Conservation (phyloP, 2,888 invertebrate genomes). For the Philhelius pedissequus region DNA sequence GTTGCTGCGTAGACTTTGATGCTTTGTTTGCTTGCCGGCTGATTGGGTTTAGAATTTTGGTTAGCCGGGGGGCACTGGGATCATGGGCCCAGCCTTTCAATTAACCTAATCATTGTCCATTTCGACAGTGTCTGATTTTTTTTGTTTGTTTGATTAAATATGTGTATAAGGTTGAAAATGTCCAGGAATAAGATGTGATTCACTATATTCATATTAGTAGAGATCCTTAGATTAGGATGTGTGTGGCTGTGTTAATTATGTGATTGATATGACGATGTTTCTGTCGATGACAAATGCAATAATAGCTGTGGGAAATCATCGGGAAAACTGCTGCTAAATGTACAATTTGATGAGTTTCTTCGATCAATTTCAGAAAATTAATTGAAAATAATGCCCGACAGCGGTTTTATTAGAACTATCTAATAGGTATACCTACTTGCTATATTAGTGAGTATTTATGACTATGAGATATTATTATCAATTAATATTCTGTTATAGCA, state of each 20-base stretch:
- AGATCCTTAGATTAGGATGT: neutral
- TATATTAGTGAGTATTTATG: neutral
- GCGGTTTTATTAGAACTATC: constrained; percentile 1
- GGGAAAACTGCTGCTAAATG: constrained; percentile 10
- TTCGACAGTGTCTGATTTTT: constrained; percentile 25
- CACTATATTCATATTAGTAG: constrained; percentile 9
- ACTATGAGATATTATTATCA: constrained; percentile 19
- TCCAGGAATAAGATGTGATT: constrained; percentile 30
- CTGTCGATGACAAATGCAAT: neutral
- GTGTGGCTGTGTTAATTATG: neutral
- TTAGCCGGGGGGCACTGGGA: constrained; percentile 1
- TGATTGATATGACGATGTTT: neutral
- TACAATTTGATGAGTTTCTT: constrained; percentile 8
- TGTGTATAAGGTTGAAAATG: neutral
- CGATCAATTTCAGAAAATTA: constrained; percentile 17
- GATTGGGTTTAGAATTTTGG: constrained; percentile 51
- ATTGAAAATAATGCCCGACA: constrained; percentile 8
- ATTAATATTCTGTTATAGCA: constrained; percentile 51
- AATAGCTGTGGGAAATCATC: constrained; percentile 52
- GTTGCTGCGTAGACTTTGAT: constrained; percentile 31
- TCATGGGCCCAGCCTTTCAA: constrained; percentile 27
- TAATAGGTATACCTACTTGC: too few relatives aligned
- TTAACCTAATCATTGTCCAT: constrained; percentile 48
- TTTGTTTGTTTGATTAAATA: constrained; percentile 9
- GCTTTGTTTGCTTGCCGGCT: constrained; percentile 44